phyloP scores from a whole-genome alignment of 2,797 vertebrate genomes.

The Pelochelys cantorii region DNA sequence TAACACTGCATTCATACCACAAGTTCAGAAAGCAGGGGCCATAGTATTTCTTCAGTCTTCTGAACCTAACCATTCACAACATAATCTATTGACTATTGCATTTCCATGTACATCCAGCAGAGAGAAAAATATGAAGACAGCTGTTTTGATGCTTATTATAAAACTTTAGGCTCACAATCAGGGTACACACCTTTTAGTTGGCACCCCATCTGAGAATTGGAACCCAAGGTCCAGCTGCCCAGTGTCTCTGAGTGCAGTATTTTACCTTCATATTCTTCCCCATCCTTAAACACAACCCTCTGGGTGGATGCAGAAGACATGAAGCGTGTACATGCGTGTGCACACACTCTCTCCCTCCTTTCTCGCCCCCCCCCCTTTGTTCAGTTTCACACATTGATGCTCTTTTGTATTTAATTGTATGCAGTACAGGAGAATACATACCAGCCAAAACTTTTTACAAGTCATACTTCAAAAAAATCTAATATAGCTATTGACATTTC shows the following conservation, averaged over 20 bases:
- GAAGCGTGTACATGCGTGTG: no score
- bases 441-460: neutral
- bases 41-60: neutral
- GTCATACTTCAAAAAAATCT: neutral
- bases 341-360: no score
- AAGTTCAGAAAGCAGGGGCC: neutral
- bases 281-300: neutral
- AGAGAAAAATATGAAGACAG: neutral
- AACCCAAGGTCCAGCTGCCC: neutral
- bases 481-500: neutral
- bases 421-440: neutral
- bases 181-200: neutral
- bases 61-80: neutral
- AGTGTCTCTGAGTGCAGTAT: neutral
- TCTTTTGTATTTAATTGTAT: neutral
- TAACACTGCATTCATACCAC: neutral
- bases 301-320: no score
- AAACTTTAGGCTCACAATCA: neutral
- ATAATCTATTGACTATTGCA: neutral
- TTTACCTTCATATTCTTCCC: neutral
- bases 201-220: neutral
- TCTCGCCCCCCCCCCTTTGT: no score
- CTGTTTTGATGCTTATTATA: neutral
- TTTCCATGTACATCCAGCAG: accelerated
- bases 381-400: no score